Percentiles rank a stretch among this genome's conserved stretches.
Evolutionary conservation across 2,797 vertebrate genomes (phyloP).

Genomic region (Pipistrellus pipistrellus): DNA sequence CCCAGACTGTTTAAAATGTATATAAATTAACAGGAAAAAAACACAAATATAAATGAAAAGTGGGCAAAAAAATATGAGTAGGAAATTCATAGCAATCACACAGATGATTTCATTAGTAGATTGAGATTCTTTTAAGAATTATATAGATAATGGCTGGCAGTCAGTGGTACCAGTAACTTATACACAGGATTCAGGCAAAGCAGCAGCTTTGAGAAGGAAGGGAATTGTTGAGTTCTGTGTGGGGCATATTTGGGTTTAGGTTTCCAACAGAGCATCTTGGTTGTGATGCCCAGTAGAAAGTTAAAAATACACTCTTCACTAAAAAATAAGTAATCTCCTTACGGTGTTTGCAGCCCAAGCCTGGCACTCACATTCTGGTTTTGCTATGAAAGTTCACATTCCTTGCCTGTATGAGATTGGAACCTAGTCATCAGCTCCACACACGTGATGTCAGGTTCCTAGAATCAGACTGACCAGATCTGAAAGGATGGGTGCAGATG

Average conservation of each 20-base stretch:
- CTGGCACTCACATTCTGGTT: not conserved
- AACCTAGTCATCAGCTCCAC: slow-evolving; percentile 32
- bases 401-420: slow-evolving; percentile 1
- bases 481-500: not conserved
- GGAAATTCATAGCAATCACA: slow-evolving; percentile 19
- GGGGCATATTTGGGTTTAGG: not conserved
- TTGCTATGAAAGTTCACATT: not conserved
- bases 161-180: not conserved
- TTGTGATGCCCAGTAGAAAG: not conserved
- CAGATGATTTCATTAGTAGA: not conserved
- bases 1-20: not conserved
- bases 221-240: not conserved
- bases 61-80: not conserved
- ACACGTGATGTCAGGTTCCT: not conserved
- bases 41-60: not conserved
- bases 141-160: not conserved
- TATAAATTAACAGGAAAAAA: not conserved
- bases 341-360: not conserved
- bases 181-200: not conserved
- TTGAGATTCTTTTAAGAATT: not conserved
- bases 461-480: not conserved
- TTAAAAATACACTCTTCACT: not conserved
- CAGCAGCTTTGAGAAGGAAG: slow-evolving; percentile 1
- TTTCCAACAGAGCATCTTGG: not conserved
- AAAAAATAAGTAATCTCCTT: not conserved